phyloP scores from a whole-genome alignment of 2,113 vertebrate species.

The Platanista minor region DNA sequence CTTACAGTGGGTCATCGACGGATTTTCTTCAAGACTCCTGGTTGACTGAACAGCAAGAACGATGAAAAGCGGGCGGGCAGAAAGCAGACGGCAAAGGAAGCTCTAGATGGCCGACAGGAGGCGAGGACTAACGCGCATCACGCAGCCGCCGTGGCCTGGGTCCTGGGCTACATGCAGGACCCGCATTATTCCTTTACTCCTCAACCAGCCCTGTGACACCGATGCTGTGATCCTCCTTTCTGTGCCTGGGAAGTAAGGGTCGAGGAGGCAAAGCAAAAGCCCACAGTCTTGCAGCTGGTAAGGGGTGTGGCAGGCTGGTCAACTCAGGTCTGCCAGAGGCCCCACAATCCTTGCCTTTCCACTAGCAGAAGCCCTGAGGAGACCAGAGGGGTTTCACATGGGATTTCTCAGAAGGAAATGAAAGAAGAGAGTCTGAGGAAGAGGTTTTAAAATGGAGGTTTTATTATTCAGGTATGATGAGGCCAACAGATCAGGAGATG shows the following conservation, averaged over 20 bases:
- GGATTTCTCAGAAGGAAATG: not conserved
- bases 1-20: conserved; percentile 6
- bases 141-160: fast-evolving
- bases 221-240: not conserved
- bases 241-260: fast-evolving
- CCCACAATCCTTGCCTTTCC: not conserved
- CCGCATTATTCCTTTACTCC: not conserved
- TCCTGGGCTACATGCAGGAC: not conserved
- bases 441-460: not conserved
- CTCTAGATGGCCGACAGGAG: not conserved
- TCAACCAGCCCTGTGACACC: not conserved
- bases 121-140: fast-evolving
- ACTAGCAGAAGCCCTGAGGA: fast-evolving
- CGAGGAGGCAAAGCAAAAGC: no score
- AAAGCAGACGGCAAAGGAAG: not conserved
- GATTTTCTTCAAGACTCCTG: conserved; percentile 8
- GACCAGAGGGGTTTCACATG: no score
- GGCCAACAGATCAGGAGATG: not conserved
- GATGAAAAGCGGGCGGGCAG: not conserved
- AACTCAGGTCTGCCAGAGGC: not conserved
- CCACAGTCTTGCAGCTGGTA: no score
- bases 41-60: not conserved
- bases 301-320: not conserved
- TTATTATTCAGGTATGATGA: not conserved
- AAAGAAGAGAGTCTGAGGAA: not conserved